Evolutionary conservation across 2,113 vertebrate species (phyloP).

Genomic region (Crotophaga sulcirostris): DNA sequence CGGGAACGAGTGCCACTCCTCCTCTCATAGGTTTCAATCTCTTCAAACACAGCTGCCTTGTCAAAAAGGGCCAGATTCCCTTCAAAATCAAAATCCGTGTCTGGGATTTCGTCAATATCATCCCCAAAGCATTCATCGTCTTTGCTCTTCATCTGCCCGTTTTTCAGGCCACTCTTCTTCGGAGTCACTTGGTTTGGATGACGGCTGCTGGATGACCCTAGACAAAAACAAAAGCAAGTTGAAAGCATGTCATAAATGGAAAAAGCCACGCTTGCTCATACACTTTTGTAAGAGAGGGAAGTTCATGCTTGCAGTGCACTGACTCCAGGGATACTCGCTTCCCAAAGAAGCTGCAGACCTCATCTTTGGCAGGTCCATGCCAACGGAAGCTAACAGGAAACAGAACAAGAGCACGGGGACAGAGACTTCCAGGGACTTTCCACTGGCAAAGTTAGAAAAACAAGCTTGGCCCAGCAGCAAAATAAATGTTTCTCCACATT

Average conservation of each 20-base stretch:
- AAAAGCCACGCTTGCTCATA: not conserved
- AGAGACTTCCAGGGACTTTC: not conserved
- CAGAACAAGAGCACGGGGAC: not conserved
- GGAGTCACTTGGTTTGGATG: conserved; percentile 90
- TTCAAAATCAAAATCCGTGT: conserved; percentile 97
- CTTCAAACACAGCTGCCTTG: conserved; percentile 96
- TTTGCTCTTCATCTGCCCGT: conserved; percentile 91
- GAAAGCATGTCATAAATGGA: not conserved
- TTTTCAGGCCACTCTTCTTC: conserved; percentile 93
- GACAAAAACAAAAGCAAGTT: not conserved
- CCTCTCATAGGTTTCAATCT: conserved; percentile 90
- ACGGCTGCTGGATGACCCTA: conserved; percentile 95
- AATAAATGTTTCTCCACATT: not conserved
- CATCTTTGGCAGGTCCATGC: not conserved
- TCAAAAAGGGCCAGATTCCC: conserved; percentile 97
- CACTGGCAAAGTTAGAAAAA: not conserved
- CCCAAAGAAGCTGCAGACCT: not conserved
- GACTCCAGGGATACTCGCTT: accelerated
- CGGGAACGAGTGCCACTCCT: conserved; percentile 84
- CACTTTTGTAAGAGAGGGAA: not conserved
- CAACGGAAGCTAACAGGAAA: not conserved
- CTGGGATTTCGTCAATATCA: conserved; percentile 87
- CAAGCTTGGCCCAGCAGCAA: not conserved
- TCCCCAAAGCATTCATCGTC: conserved; percentile 97
- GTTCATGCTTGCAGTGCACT: not conserved